Evolutionary conservation across 2,113 vertebrate species (phyloP), one percentile per base, ranked within the genome.

Genomic region (Ailuropoda melanoleuca): DNA sequence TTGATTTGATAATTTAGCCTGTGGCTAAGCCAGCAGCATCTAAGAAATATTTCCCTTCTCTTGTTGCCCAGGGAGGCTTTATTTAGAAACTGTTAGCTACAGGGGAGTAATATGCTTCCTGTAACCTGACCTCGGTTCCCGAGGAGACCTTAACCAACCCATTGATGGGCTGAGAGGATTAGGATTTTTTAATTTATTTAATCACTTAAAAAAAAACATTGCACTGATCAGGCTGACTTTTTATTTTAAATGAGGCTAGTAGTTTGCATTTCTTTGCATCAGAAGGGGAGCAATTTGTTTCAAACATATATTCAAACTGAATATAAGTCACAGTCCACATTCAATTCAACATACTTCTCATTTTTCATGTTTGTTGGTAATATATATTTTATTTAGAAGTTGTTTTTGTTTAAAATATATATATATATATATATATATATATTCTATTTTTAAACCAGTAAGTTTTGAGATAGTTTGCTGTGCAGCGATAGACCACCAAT

Each of bases 391-490:
- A 96, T 96, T 98, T 87, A 64, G 88, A 98, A 84, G 70, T 46
- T 64, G 8, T 83, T 93, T 83, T 46, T 64, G 77, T 97, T 97
- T 96, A 97, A 97, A 97, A 34, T 10, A 68, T 26, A 95, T 55
- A 26, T n/a, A 43, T n/a, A n/a, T n/a, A n/a, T n/a, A n/a, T n/a
- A n/a, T 43, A 43, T 43, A 43, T 43, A 43, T 29, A 75, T 17
- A 31, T 2, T 46, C 46, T 62, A 46, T 53, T 53, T n/a, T 62
- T 86, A 70, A 70, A 21, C 23, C 70, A 70, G 29, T 64, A 55
- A 24, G 31, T 86, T 81, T 90, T 84, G 19, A 91, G 34, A 53
- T 87, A 8, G 37, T n/a, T 68, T 87, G 48, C 70, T 92, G 60
- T 60, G 2, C 56, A n/a, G 14, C 39, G 66, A 39, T n/a, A 82